These are phyloP conservation scores for Apis cerana DNA, from an alignment of 1,140 invertebrate genomes.

Conservation along the genomic window DNA sequence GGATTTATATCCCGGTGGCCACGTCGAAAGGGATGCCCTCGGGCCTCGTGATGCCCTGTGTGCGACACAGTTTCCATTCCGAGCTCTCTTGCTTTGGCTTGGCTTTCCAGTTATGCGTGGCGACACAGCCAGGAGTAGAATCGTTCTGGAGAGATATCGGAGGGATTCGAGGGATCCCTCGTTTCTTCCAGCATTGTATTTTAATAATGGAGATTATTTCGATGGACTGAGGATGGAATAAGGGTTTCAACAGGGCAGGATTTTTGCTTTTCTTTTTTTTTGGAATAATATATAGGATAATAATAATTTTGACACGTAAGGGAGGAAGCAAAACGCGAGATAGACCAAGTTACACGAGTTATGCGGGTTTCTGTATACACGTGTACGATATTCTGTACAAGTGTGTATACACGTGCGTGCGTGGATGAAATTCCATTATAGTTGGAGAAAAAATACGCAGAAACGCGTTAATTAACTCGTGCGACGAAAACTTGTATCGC, in stretches of 20 bases:
- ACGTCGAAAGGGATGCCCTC: neutral
- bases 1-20: conserved; percentile 25
- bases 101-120: too few species aligned
- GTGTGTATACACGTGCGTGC: too few species aligned
- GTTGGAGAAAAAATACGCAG: neutral
- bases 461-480: conserved; percentile 7
- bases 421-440: neutral
- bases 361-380: neutral
- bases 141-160: too few species aligned
- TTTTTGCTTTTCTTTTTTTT: too few species aligned
- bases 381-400: neutral
- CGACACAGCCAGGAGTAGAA: too few species aligned
- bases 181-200: too few species aligned
- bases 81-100: too few species aligned
- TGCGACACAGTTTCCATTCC: neutral
- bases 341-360: conserved; percentile 26
- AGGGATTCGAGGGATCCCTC: too few species aligned
- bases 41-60: neutral
- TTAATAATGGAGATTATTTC: too few species aligned
- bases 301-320: conserved; percentile 1
- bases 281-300: too few species aligned
- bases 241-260: neutral
- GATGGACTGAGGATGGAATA: too few species aligned
- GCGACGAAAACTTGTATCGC: neutral
- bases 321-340: neutral